Evolutionary conservation across 2,888 invertebrate species (phyloP).

Genomic region (Physocephala rufipes): DNA sequence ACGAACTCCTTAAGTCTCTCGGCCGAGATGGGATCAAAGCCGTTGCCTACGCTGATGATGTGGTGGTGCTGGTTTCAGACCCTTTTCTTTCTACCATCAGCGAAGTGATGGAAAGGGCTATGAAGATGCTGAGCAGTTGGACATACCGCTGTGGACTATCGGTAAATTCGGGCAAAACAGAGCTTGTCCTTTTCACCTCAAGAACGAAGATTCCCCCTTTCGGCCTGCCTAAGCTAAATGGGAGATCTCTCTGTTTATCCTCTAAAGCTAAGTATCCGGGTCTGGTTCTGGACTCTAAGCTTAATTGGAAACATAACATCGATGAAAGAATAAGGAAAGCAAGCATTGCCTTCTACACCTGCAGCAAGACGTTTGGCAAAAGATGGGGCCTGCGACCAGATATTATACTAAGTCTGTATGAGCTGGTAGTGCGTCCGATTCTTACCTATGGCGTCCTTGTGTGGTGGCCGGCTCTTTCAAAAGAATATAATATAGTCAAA

Average conservation of each 20-base stretch:
- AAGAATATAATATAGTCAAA: too few relatives aligned
- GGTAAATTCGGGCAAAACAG: background rate
- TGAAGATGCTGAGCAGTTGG: background rate
- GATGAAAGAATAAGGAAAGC: background rate
- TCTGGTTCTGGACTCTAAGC: background rate
- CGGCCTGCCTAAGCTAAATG: background rate
- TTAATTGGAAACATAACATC: conserved; percentile 13
- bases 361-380: background rate
- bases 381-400: too few relatives aligned
- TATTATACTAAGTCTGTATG: too few relatives aligned
- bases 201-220: background rate
- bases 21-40: background rate
- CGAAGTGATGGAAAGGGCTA: background rate
- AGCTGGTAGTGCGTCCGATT: too few relatives aligned
- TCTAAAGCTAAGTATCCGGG: background rate
- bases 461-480: too few relatives aligned
- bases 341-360: conserved; percentile 2
- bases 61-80: background rate
- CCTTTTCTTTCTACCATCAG: background rate
- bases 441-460: too few relatives aligned
- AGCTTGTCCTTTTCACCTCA: conserved; percentile 12
- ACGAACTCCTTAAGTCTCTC: background rate
- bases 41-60: conserved; percentile 7
- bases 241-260: background rate
- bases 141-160: background rate